phyloP scores from a whole-genome alignment of 2,113 vertebrate species.

The Plectropomus leopardus region DNA sequence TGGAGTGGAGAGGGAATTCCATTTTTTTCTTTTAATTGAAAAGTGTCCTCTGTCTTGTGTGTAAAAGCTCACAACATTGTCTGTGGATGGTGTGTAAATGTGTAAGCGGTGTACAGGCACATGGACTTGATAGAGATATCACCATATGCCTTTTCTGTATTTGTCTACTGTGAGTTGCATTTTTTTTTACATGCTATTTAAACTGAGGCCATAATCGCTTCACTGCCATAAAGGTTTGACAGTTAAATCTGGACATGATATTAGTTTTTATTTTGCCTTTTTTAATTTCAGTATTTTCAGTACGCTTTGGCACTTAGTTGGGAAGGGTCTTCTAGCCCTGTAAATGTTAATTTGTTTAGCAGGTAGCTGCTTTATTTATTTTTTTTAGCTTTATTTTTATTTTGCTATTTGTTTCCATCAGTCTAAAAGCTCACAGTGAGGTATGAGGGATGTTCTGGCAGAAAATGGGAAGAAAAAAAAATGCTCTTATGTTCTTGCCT shows the following conservation, averaged over 20 bases:
- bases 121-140: constrained; percentile 61
- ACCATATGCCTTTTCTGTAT: constrained; percentile 74
- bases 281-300: constrained; percentile 68
- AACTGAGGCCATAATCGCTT: constrained; percentile 69
- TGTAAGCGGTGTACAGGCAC: constrained; percentile 59
- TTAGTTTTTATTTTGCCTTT: constrained; percentile 58
- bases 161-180: constrained; percentile 63
- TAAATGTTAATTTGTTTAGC: constrained; percentile 45
- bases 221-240: constrained; percentile 60
- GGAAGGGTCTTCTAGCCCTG: constrained; percentile 53
- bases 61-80: constrained; percentile 53
- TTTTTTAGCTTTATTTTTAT: constrained; percentile 42
- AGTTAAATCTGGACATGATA: constrained; percentile 46
- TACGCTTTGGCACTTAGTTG: constrained; percentile 60
- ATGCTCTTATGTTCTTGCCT: constrained; percentile 69
- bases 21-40: background rate
- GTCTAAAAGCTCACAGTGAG: constrained; percentile 57
- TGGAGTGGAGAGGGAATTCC: constrained; percentile 14
- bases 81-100: constrained; percentile 70
- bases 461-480: constrained; percentile 44
- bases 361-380: constrained; percentile 67
- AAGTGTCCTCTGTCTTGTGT: constrained; percentile 56
- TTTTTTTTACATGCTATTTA: constrained; percentile 55
- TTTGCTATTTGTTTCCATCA: constrained; percentile 50
- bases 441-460: constrained; percentile 77